Percentiles rank a stretch among this genome's conserved stretches.
Conservation (phyloP, 2,888 invertebrate species). For the Thelaira solivaga region DNA sequence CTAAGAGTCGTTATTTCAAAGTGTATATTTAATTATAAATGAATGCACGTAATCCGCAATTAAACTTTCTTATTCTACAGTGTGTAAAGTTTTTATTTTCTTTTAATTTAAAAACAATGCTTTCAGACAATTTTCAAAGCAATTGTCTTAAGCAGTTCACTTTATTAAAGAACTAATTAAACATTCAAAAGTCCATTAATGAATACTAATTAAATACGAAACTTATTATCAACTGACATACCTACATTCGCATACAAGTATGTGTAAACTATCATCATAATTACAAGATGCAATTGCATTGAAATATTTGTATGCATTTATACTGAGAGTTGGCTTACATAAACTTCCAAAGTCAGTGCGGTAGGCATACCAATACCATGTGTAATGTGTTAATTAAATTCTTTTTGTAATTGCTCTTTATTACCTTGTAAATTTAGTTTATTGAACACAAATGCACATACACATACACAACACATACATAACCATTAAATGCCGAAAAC, state of each 20-base stretch:
- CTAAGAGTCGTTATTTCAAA: too few species aligned
- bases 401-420: conserved; percentile 28
- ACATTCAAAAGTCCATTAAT: conserved; percentile 18
- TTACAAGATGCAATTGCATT: background rate
- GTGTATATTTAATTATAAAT: too few species aligned
- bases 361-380: background rate
- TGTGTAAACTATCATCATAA: background rate
- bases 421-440: background rate
- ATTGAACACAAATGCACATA: background rate
- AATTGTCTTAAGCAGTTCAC: background rate
- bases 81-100: too few species aligned
- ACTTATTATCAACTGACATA: background rate
- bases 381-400: conserved; percentile 52
- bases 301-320: background rate
- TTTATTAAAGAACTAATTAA: conserved; percentile 22
- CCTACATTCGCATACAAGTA: background rate
- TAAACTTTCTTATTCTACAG: too few species aligned
- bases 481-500: background rate
- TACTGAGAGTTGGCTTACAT: too few species aligned
- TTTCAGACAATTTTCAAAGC: background rate
- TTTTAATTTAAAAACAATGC: background rate
- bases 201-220: conserved; percentile 37
- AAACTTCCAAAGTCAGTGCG: background rate
- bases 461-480: too few species aligned
- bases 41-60: too few species aligned